These are phyloP conservation scores for Baccha elongata DNA, from an alignment of 2,888 invertebrate genomes.

Conservation along the genomic window DNA sequence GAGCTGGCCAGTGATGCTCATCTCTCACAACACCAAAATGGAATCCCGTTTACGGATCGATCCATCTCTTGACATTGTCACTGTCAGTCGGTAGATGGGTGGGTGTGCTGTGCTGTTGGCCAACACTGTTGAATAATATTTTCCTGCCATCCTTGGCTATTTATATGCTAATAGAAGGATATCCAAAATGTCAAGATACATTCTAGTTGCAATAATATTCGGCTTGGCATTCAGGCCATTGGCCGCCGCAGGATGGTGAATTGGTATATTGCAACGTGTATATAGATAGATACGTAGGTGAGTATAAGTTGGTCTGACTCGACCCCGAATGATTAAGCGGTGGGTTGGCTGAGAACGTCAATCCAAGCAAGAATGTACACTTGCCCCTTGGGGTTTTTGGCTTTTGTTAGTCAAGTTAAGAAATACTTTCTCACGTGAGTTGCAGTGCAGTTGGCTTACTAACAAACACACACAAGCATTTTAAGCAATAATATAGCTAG, in stretches of 20 bases:
- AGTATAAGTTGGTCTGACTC: background rate
- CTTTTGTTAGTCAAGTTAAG: constrained; percentile 68
- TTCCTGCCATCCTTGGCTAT: constrained; percentile 57
- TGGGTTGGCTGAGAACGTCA: constrained; percentile 33
- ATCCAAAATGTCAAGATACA: constrained; percentile 65
- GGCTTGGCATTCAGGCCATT: constrained; percentile 9
- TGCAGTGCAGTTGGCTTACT: constrained; percentile 20
- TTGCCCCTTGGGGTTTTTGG: constrained; percentile 61
- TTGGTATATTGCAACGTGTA: no score
- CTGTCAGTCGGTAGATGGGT: constrained; percentile 17
- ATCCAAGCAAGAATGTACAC: constrained; percentile 50
- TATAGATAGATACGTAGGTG: background rate
- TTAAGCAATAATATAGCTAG: constrained; percentile 9
- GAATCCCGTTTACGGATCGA: constrained; percentile 39
- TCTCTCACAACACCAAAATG: constrained; percentile 26
- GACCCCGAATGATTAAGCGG: constrained; percentile 56
- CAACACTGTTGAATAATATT: constrained; percentile 61
- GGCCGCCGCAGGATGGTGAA: background rate
- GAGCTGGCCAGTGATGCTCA: background rate
- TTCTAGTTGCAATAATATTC: constrained; percentile 56
- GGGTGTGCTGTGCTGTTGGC: constrained; percentile 2
- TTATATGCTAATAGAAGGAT: constrained; percentile 72
- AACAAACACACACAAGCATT: constrained; percentile 5
- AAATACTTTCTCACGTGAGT: constrained; percentile 63
- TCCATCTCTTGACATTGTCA: constrained; percentile 40